A percentile compares a stretch with the other conserved stretches of the same genome.
These are phyloP conservation scores for Octonoba sinensis DNA, from an alignment of 2,888 invertebrate genomes.

Conservation along the genomic window DNA sequence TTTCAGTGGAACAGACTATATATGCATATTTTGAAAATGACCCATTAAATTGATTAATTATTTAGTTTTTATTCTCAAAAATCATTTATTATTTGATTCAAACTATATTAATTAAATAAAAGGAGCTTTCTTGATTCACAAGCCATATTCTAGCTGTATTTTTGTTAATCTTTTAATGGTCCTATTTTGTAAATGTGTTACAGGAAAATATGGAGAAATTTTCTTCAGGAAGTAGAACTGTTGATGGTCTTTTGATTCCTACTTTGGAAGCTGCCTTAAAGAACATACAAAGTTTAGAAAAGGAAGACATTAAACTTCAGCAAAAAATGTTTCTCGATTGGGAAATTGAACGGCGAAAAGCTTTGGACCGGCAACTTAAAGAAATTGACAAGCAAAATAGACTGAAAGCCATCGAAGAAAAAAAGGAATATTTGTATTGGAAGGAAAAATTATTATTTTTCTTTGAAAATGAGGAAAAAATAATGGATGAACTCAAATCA, in stretches of 20 bases:
- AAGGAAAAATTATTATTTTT: constrained; percentile 65
- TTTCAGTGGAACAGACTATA: too few relatives aligned
- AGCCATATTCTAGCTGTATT: too few relatives aligned
- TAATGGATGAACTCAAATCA: constrained; percentile 63
- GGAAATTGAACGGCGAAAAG: constrained; percentile 49
- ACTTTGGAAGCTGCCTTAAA: constrained; percentile 26
- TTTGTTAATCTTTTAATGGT: too few relatives aligned
- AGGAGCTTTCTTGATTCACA: too few relatives aligned
- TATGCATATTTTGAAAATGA: too few relatives aligned
- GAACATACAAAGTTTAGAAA: constrained; percentile 40
- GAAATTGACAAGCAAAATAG: constrained; percentile 51
- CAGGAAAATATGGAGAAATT: constrained; percentile 19
- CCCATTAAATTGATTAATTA: too few relatives aligned
- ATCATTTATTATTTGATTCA: too few relatives aligned
- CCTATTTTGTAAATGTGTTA: neutral
- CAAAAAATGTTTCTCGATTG: constrained; percentile 47
- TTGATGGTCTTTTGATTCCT: neutral
- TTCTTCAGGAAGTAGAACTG: constrained; percentile 3
- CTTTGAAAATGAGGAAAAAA: constrained; percentile 66
- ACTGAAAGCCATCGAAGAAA: constrained; percentile 54
- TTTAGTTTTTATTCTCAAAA: too few relatives aligned
- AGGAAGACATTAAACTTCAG: constrained; percentile 54
- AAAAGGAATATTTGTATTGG: constrained; percentile 62
- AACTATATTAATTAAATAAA: too few relatives aligned
- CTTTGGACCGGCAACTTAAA: constrained; percentile 54